Evolutionary conservation across 2,113 vertebrate genomes (phyloP).

Genomic region (Suncus etruscus): DNA sequence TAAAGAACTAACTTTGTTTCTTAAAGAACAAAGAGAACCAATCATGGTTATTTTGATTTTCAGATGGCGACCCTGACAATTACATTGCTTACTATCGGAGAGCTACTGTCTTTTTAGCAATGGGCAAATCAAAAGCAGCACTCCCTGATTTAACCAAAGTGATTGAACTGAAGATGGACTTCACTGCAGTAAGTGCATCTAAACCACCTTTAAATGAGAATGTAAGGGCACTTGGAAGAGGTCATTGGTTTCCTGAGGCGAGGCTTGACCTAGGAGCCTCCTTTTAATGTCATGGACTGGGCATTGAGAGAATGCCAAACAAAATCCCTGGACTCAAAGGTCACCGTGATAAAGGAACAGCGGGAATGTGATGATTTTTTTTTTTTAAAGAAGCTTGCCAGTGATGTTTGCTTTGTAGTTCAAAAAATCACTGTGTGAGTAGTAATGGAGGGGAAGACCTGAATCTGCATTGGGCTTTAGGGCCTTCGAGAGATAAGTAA

Average conservation of each 20-base stretch:
- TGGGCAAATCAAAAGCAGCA: constrained; percentile 99
- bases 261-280: not conserved
- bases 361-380: not conserved
- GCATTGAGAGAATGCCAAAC: not conserved
- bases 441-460: not conserved
- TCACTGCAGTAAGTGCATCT: constrained; percentile 93
- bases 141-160: constrained; percentile 97
- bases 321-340: not conserved
- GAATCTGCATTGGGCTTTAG: not conserved
- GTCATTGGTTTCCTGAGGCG: not conserved
- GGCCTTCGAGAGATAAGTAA: not conserved
- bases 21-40: not conserved
- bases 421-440: not conserved
- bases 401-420: not conserved
- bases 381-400: not conserved
- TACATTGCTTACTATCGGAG: constrained; percentile 98
- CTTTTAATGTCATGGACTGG: not conserved
- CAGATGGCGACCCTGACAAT: constrained; percentile 97
- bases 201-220: not conserved
- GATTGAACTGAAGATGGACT: constrained; percentile 98
- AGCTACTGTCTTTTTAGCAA: constrained; percentile 97
- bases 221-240: not conserved
- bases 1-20: not conserved
- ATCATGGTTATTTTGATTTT: constrained; percentile 80
- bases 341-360: not conserved